Percentiles rank a stretch among this genome's conserved stretches.
phyloP scores from a whole-genome alignment of 1,140 invertebrate species.

The Harpegnathos saltator region DNA sequence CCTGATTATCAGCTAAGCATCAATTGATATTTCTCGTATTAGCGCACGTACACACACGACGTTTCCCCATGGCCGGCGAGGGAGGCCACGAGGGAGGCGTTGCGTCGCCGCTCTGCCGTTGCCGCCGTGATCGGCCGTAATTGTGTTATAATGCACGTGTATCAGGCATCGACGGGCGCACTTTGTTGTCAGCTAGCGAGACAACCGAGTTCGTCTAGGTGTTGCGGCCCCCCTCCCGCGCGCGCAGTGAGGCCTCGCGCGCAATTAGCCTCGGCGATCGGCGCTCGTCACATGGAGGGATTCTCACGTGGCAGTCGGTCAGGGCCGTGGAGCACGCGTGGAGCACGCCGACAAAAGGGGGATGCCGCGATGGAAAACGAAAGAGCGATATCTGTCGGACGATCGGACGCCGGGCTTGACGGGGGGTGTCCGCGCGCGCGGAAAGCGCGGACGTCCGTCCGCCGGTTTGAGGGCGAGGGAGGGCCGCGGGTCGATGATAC shows the following conservation, averaged over 20 bases:
- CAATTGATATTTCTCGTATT: background rate
- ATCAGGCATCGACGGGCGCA: background rate
- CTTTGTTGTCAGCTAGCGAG: background rate
- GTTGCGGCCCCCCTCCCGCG: conserved; percentile 37
- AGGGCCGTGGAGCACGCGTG: conserved; percentile 68
- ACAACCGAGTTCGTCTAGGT: conserved; percentile 12
- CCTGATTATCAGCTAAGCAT: background rate
- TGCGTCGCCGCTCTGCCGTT: too few relatives aligned
- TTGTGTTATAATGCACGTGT: background rate
- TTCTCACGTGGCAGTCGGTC: conserved; percentile 76
- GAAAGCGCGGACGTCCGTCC: conserved; percentile 60
- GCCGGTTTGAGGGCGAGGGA: conserved; percentile 37
- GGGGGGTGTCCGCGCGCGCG: conserved; percentile 45
- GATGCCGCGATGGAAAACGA: conserved; percentile 74
- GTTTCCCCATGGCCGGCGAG: too few relatives aligned
- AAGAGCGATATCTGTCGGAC: conserved; percentile 79
- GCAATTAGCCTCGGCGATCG: conserved; percentile 41
- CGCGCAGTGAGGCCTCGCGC: background rate
- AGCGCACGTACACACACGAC: background rate
- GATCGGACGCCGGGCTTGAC: conserved; percentile 64
- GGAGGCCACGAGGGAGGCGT: background rate
- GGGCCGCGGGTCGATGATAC: conserved; percentile 66
- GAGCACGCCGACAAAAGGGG: conserved; percentile 63
- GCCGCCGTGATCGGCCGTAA: background rate
- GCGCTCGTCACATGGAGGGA: conserved; percentile 62